Percentiles rank a stretch among this genome's conserved stretches.
phyloP scores from a whole-genome alignment of 2,797 vertebrate species.

The Sarcophilus harrisii region DNA sequence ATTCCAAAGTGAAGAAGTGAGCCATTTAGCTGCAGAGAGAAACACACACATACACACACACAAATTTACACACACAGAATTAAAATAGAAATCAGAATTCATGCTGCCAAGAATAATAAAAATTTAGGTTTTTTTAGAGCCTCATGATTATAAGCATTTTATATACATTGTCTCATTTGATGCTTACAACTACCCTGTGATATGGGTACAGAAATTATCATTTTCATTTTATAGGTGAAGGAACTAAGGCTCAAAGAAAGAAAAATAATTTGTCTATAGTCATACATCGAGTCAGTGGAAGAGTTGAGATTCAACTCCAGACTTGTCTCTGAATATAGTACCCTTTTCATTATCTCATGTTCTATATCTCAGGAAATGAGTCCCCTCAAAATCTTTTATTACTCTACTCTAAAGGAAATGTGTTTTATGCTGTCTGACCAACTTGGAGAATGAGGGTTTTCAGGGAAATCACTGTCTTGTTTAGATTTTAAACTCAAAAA shows the following conservation, averaged over 20 bases:
- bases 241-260: neutral
- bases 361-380: neutral
- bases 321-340: neutral
- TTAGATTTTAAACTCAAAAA: neutral
- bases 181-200: neutral
- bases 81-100: neutral
- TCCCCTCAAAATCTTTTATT: neutral
- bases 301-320: neutral
- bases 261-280: neutral
- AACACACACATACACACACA: neutral
- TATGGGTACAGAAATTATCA: neutral
- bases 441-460: neutral
- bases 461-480: neutral
- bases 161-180: neutral
- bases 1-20: constrained; percentile 67
- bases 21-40: constrained; percentile 62
- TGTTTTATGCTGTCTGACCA: neutral
- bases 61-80: no score
- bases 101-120: neutral
- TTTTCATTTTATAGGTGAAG: neutral
- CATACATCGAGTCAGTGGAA: neutral
- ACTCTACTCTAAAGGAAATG: constrained; percentile 5
- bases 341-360: neutral
- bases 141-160: neutral
- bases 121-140: neutral